Conservation (phyloP, 2,797 vertebrate genomes). For the Emys orbicularis region DNA sequence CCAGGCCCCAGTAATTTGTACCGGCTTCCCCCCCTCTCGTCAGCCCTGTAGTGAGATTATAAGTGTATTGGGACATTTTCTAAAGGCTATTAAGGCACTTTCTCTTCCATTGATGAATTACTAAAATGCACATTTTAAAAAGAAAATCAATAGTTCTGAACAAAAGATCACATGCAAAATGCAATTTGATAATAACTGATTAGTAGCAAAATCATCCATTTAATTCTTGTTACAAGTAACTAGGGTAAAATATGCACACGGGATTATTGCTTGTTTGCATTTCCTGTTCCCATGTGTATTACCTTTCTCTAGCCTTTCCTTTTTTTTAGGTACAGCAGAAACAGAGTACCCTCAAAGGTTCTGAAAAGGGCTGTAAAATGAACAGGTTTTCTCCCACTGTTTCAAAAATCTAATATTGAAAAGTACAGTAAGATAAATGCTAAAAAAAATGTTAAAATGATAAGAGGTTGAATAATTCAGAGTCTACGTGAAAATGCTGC, state of each 20-base stretch:
- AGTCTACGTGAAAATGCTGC: constrained; percentile 25
- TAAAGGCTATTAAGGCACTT: neutral
- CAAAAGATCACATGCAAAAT: constrained; percentile 47
- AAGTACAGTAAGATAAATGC: neutral
- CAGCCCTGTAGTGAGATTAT: neutral
- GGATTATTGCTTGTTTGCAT: constrained; percentile 53
- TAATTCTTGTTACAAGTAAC: constrained; percentile 57
- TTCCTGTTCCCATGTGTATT: constrained; percentile 29
- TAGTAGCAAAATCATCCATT: constrained; percentile 45
- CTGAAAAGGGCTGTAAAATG: neutral
- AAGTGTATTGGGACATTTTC: neutral
- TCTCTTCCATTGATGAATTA: constrained; percentile 50
- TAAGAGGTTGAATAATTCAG: constrained; percentile 35
- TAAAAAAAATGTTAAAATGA: constrained; percentile 7
- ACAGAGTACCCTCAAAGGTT: neutral
- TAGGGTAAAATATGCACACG: constrained; percentile 48
- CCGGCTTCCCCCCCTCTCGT: too few species aligned
- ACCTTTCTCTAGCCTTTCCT: neutral
- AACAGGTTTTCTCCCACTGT: neutral
- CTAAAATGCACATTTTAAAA: constrained; percentile 55
- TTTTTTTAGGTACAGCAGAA: neutral
- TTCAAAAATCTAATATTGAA: neutral
- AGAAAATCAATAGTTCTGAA: constrained; percentile 60
- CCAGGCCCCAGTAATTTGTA: too few species aligned
- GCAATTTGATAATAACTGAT: constrained; percentile 55